These are phyloP conservation scores for Gila orcuttii DNA, from an alignment of 2,113 vertebrate genomes.

Conservation along the genomic window DNA sequence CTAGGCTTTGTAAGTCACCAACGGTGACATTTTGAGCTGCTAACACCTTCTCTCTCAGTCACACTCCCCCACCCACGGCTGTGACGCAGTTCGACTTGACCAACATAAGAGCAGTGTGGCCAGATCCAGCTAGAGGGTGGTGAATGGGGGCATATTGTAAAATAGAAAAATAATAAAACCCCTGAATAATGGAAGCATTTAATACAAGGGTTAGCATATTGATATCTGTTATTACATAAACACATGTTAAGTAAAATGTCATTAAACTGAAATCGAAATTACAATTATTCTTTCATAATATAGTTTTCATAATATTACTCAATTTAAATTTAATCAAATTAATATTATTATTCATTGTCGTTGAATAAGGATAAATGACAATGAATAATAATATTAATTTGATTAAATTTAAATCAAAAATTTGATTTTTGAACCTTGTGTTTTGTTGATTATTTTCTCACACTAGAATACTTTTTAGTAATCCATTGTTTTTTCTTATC, in stretches of 20 bases:
- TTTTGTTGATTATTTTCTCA: too few relatives aligned
- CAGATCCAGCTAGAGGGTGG: not conserved
- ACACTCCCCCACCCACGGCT: not conserved
- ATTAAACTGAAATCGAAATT: not conserved
- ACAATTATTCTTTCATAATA: not conserved
- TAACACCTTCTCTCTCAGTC: conserved; percentile 19
- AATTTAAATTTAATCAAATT: not conserved
- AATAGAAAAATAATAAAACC: not conserved
- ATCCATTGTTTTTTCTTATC: too few relatives aligned
- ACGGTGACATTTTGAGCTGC: conserved; percentile 48
- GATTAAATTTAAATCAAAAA: too few relatives aligned
- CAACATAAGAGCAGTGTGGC: conserved; percentile 9
- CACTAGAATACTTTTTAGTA: too few relatives aligned
- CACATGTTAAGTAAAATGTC: not conserved
- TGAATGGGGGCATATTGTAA: not conserved
- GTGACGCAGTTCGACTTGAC: conserved; percentile 49
- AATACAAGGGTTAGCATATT: not conserved
- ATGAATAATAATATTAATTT: too few relatives aligned
- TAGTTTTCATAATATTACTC: not conserved
- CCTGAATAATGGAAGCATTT: not conserved
- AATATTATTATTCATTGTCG: not conserved
- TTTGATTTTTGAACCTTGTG: too few relatives aligned
- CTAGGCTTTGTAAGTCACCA: conserved; percentile 31
- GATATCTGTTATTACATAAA: not conserved
- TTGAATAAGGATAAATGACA: too few relatives aligned